Evolutionary conservation across 2,113 vertebrate species (phyloP).

Genomic region (Melanocharis versteri): DNA sequence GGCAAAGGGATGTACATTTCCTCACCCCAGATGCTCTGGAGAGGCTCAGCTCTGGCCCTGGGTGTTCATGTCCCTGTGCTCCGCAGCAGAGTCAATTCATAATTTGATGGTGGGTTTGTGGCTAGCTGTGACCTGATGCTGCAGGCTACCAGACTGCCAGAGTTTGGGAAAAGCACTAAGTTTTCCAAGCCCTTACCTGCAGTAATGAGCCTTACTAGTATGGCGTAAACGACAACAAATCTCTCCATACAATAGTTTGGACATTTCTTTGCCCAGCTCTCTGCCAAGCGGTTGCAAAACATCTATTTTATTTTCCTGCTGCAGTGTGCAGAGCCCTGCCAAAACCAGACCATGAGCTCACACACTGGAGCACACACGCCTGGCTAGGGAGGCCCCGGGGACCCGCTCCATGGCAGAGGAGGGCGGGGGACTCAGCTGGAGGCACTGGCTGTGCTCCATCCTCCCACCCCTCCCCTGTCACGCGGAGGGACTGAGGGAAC

Average conservation of each 20-base stretch:
- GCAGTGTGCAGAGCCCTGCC: neutral
- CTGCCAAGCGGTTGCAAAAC: slow-evolving; percentile 25
- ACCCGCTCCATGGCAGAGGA: neutral
- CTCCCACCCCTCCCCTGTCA: neutral
- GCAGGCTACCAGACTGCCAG: neutral
- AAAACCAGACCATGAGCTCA: slow-evolving; percentile 42
- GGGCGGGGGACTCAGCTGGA: slow-evolving; percentile 11
- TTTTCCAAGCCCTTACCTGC: neutral
- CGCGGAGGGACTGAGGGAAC: neutral
- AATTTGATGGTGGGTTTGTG: neutral
- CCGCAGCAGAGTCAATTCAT: neutral
- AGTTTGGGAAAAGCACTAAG: neutral
- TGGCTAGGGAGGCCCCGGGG: neutral
- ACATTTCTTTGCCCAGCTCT: neutral
- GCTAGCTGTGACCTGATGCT: neutral
- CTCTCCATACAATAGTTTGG: neutral
- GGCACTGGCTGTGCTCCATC: neutral
- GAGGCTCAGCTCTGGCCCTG: neutral
- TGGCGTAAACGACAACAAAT: neutral
- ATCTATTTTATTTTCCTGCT: neutral
- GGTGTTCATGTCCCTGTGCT: neutral
- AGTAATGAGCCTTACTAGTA: neutral
- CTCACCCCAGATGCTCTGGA: neutral
- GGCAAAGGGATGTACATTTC: accelerated
- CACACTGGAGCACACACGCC: neutral